Evolutionary conservation across 2,888 invertebrate species (phyloP), one percentile per base, ranked within the genome.

Genomic region (Meteorus cinctellus): DNA sequence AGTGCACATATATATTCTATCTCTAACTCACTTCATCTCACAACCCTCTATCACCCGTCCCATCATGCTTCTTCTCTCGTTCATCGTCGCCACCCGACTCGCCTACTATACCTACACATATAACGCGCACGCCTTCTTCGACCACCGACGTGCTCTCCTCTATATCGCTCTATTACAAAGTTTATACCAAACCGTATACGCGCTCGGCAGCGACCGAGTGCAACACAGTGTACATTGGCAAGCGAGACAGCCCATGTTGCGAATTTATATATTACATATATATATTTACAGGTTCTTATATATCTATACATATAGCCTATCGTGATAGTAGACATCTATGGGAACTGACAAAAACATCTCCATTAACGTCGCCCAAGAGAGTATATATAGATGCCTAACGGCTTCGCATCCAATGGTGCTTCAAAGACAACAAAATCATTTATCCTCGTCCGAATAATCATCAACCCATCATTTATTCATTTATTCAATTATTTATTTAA

Each of bases 81-180:
- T 19, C 19, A 55, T 19, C 8, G 19, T 10, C 55, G 19, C 55
- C n/a, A 19, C n/a, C 48, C 55, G 19, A 55, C 55, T 55, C 55
- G 55, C 19, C 24, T 55, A 48, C 48, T 19, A 24, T 55, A 55
- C 19, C 55, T 55, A 19, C 55, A 51, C 51, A 36, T 48, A 55
- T 55, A 55, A 19, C 27, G 63, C 72, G 69, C 67, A 60, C 72
- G 62, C 67, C 51, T 63, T 72, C 68, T 69, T 76, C 72, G 63
- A 63, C 68, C 72, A 73, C 69, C 63, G 72, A 77, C 77, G 77
- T 80, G 77, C 73, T 77, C 78, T 19, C 55, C 19, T 55, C 55
- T 19, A 55, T 77, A 78, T 76, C 75, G 76, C 76, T 71, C 76
- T 78, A 80, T 78, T 81, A 80, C 73, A 73, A 79, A 78, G 77